phyloP scores from a whole-genome alignment of 2,797 vertebrate genomes.

The Meriones psammophilus region DNA sequence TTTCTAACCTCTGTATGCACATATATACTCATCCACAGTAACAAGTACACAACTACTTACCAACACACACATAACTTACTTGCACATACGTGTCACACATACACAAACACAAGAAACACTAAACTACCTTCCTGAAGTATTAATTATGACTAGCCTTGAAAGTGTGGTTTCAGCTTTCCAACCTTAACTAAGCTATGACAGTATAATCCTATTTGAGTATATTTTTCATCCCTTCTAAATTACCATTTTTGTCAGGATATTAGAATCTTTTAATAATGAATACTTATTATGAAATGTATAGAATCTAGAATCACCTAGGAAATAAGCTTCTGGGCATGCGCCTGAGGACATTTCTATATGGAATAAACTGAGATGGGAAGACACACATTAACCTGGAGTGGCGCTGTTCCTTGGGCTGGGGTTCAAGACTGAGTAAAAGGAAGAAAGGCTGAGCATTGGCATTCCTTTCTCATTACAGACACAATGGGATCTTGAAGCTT shows the following conservation, averaged over 20 bases:
- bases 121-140: not conserved
- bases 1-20: not conserved
- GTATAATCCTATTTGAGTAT: not conserved
- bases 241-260: not conserved
- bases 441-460: not conserved
- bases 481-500: not conserved
- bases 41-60: not conserved
- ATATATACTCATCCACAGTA: not conserved
- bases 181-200: not conserved
- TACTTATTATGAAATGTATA: not conserved
- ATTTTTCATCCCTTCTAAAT: not conserved
- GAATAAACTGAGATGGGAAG: not conserved
- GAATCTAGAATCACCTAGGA: not conserved
- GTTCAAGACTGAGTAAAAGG: not conserved
- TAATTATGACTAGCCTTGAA: not conserved
- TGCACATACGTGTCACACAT: not conserved
- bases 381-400: not conserved
- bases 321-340: not conserved
- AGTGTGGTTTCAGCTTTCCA: not conserved
- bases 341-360: not conserved
- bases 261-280: not conserved
- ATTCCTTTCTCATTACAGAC: not conserved
- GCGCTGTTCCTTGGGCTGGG: accelerated
- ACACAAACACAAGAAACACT: not conserved
- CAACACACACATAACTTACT: not conserved